Evolutionary conservation across 1,140 invertebrate species (phyloP).

Genomic region (Drosophila athabasca): DNA sequence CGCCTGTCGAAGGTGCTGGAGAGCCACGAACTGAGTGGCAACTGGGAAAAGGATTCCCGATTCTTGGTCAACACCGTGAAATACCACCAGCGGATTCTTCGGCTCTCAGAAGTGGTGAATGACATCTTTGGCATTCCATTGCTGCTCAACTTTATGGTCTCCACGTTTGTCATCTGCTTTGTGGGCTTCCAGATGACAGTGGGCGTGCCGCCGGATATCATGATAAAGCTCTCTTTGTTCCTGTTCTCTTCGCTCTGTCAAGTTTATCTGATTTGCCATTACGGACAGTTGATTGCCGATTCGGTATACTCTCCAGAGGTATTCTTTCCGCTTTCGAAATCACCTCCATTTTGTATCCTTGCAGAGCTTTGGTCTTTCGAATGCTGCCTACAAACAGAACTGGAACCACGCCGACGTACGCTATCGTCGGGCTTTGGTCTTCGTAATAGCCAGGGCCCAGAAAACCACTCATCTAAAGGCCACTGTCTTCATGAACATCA

Average conservation of each 20-base stretch:
- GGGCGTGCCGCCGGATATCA: conserved; percentile 49
- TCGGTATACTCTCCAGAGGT: conserved; percentile 31
- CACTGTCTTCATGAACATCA: conserved; percentile 65
- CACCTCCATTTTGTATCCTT: background rate
- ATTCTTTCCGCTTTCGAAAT: background rate
- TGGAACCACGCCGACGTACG: conserved; percentile 66
- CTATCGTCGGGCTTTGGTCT: conserved; percentile 54
- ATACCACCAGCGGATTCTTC: conserved; percentile 53
- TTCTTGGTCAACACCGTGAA: conserved; percentile 34
- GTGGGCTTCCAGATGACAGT: conserved; percentile 75
- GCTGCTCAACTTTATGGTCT: conserved; percentile 67
- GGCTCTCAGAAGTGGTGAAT: conserved; percentile 43
- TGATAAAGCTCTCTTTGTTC: conserved; percentile 62
- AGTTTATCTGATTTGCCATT: conserved; percentile 69
- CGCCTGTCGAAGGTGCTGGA: conserved; percentile 41
- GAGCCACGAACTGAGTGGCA: conserved; percentile 12
- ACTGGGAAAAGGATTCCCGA: conserved; percentile 36
- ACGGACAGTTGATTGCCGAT: conserved; percentile 65
- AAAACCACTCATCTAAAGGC: conserved; percentile 60
- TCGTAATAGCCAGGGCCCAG: conserved; percentile 65
- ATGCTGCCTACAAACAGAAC: conserved; percentile 69
- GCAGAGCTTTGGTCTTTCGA: conserved; percentile 58
- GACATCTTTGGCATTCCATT: conserved; percentile 65
- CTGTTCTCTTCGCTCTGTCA: conserved; percentile 57
- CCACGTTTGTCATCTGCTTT: conserved; percentile 74